Evolutionary conservation across 2,113 vertebrate genomes (phyloP).

Genomic region (Hippocampus mohnikei): DNA sequence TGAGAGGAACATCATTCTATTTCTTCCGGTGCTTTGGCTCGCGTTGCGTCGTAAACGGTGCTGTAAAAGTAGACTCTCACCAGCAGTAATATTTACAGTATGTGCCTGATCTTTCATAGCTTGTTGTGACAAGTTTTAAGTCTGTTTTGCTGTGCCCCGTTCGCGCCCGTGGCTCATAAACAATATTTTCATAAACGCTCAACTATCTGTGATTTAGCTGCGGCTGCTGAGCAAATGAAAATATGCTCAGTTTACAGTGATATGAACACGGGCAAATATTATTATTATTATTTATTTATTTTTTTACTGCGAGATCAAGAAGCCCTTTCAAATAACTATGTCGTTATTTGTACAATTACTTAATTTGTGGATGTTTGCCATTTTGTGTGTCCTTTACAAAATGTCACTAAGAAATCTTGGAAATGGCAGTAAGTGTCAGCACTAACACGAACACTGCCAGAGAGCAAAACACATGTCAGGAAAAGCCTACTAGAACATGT

Average conservation of each 20-base stretch:
- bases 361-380: neutral
- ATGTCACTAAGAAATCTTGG: no score
- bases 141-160: neutral
- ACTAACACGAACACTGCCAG: neutral
- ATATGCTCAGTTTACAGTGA: neutral
- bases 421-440: neutral
- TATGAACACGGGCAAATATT: no score
- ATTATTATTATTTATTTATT: neutral
- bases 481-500: no score
- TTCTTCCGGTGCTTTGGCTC: slow-evolving; percentile 13
- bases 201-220: neutral
- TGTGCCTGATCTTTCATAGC: neutral
- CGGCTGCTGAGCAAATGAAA: neutral
- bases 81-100: neutral
- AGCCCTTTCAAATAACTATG: neutral
- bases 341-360: neutral
- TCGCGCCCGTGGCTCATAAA: neutral
- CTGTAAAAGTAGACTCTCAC: slow-evolving; percentile 1
- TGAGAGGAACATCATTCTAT: slow-evolving; percentile 15
- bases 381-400: no score
- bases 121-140: slow-evolving; percentile 10
- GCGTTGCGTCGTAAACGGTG: slow-evolving; percentile 1
- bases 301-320: neutral
- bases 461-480: no score
- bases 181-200: neutral